A percentile compares a stretch with the other conserved stretches of the same genome.
These are phyloP conservation scores for Peromyscus eremicus DNA, from an alignment of 2,797 vertebrate species.

Conservation along the genomic window DNA sequence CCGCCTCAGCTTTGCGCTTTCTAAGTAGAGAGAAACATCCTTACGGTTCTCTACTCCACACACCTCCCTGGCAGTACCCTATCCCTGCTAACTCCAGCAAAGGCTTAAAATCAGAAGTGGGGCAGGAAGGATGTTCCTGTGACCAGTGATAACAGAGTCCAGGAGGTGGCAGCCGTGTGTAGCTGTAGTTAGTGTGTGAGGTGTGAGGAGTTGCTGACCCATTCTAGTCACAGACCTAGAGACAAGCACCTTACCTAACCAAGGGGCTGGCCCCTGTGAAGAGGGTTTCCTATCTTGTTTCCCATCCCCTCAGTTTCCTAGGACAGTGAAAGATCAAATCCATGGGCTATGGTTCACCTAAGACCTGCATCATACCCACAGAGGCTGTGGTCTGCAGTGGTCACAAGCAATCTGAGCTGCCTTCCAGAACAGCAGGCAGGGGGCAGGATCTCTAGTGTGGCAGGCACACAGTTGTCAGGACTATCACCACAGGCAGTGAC, in stretches of 20 bases:
- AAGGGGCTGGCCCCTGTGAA: neutral
- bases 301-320: neutral
- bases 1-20: fast-evolving
- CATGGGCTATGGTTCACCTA: fast-evolving
- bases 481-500: neutral
- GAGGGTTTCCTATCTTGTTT: neutral
- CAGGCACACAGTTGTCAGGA: neutral
- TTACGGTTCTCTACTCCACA: fast-evolving
- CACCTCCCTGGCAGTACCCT: neutral
- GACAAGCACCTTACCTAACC: neutral
- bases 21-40: neutral
- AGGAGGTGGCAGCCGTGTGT: slow-evolving; percentile 46
- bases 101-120: neutral
- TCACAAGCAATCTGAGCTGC: neutral
- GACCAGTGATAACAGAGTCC: neutral
- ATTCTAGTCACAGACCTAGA: neutral
- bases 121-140: neutral
- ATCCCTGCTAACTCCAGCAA: neutral
- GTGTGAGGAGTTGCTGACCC: neutral
- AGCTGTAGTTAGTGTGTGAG: neutral
- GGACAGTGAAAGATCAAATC: neutral
- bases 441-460: too few species aligned
- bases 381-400: neutral
- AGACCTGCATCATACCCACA: neutral
- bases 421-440: neutral